A percentile compares a stretch with the other conserved stretches of the same genome.
Evolutionary conservation across 2,888 invertebrate genomes (phyloP).

Genomic region (Drosophila birchii): DNA sequence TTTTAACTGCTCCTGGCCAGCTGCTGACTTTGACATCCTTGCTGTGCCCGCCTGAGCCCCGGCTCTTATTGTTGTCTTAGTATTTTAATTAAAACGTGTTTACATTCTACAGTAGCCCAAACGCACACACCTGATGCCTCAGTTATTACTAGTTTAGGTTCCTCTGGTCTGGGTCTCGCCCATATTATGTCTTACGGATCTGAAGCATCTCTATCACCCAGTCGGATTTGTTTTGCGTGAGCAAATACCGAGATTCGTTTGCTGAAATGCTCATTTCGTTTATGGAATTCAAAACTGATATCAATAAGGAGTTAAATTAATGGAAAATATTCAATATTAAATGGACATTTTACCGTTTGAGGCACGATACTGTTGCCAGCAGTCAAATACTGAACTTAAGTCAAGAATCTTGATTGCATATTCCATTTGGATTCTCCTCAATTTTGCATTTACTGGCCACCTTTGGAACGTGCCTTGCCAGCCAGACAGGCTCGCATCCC

Average conservation of each 20-base stretch:
- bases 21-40: conserved; percentile 39
- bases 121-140: conserved; percentile 40
- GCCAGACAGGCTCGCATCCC: conserved; percentile 16
- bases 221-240: conserved; percentile 5
- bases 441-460: conserved; percentile 38
- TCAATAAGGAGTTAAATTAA: conserved; percentile 7
- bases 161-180: not conserved
- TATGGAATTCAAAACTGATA: not conserved
- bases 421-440: conserved; percentile 22
- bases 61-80: conserved; percentile 75
- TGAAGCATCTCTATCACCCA: conserved; percentile 1
- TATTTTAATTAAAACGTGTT: conserved; percentile 79
- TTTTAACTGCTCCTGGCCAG: conserved; percentile 48
- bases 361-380: not conserved
- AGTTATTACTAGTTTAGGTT: not conserved
- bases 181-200: conserved; percentile 24
- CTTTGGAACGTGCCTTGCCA: conserved; percentile 39
- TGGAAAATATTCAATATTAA: not conserved
- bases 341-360: not conserved
- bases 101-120: conserved; percentile 41
- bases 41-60: conserved; percentile 19
- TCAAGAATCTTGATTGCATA: conserved; percentile 10
- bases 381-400: not conserved
- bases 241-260: not conserved
- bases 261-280: conserved; percentile 6